Evolutionary conservation across 2,113 vertebrate species (phyloP).

Genomic region (Oenanthe oenanthe): DNA sequence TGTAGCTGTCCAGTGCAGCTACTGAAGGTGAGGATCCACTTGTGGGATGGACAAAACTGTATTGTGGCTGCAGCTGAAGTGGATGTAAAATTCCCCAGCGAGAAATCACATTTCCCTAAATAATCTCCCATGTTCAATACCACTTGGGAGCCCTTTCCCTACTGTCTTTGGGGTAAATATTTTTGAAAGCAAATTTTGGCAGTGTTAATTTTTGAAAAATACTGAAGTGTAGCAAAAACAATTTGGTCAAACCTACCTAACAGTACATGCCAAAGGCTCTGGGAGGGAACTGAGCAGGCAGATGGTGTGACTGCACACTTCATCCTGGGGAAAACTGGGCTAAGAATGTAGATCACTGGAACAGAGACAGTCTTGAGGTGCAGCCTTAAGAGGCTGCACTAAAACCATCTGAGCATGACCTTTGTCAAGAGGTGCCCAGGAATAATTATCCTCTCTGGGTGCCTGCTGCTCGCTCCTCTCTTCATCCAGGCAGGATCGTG

Average conservation of each 20-base stretch:
- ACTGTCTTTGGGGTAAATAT: neutral
- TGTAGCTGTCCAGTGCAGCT: neutral
- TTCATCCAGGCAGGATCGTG: neutral
- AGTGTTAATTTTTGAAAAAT: neutral
- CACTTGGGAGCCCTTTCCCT: neutral
- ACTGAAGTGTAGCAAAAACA: neutral
- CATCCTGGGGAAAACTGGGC: neutral
- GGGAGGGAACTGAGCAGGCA: neutral
- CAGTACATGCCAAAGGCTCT: neutral
- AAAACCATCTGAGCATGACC: neutral
- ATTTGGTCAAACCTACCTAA: neutral
- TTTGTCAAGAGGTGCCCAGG: neutral
- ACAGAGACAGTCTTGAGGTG: neutral
- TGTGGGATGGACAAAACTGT: neutral
- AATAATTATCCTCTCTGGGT: neutral
- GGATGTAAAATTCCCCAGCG: neutral
- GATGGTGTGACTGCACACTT: neutral
- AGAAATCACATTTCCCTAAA: neutral
- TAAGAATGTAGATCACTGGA: slow-evolving; percentile 25
- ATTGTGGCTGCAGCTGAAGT: too few relatives aligned
- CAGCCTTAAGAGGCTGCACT: neutral
- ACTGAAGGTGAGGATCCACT: neutral
- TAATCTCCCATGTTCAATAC: neutral
- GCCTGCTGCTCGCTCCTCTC: neutral
- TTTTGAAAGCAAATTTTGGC: neutral